Percentiles rank a stretch among this genome's conserved stretches.
Conservation (phyloP, 2,113 vertebrate genomes). For the Leptosomus discolor region DNA sequence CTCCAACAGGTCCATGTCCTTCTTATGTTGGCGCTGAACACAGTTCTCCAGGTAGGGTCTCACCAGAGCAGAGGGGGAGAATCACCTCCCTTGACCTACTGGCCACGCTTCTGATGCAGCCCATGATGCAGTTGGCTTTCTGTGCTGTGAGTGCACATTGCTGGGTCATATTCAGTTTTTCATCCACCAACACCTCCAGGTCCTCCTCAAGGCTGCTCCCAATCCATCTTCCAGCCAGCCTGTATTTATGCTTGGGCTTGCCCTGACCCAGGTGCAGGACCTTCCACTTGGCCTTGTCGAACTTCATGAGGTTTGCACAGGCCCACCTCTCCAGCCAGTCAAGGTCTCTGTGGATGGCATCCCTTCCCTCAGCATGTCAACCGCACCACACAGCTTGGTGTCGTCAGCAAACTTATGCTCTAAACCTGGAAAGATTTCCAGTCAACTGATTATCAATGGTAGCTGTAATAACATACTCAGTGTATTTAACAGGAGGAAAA, state of each 20-base stretch:
- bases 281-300: not conserved
- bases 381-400: not conserved
- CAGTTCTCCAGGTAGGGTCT: not conserved
- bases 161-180: not conserved
- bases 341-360: not conserved
- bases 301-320: not conserved
- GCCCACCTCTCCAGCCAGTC: not conserved
- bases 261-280: not conserved
- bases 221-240: not conserved
- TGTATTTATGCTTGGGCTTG: not conserved
- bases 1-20: not conserved
- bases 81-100: not conserved
- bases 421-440: not conserved
- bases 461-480: not conserved
- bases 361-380: not conserved
- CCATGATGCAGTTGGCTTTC: not conserved
- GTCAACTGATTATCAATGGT: not conserved
- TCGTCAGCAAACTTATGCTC: not conserved
- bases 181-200: no score
- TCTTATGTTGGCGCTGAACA: not conserved
- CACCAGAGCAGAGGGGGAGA: not conserved
- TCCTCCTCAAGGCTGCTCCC: not conserved
- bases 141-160: not conserved
- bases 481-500: not conserved
- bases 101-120: not conserved